Base-by-base conservation (phyloP, 2,797 vertebrate genomes). In the Megaceryle alcyon region DNA sequence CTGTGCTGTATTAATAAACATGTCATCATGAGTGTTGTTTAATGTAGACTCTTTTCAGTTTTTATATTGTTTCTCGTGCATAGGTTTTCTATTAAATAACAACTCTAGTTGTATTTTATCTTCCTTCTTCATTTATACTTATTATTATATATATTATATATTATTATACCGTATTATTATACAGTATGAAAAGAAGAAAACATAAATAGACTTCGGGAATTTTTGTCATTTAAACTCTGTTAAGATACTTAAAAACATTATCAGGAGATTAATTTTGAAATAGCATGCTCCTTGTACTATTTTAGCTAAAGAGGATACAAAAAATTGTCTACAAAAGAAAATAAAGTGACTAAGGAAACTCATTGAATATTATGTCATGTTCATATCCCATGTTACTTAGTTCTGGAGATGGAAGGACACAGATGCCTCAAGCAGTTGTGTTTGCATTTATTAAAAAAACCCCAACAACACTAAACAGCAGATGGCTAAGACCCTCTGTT, bases 361-460 rank as follows among this genome's bases (percentile, higher is more conserved):
- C 59, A 73, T 37, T 75, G 72, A 94, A 77, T 57, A 65, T 78
- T 92, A 79, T 88, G 63, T 91, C 86, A 70, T 77, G 87, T 66
- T 92, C 63, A 94, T 89, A 95, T 51, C 63, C 92, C 35, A 16
- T 81, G 41, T 61, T 82, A 81, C 85, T 97, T 93, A 95, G 96
- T 96, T 90, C 61, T 86, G 46, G 82, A 85, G 68, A 65, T 37
- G 49, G 84, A 93, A 96, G 25, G 90, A 89, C 85, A 85, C 82
- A 95, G 90, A 96, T 96, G 92, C 90, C 82, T 93, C 86, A 86
- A 75, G 87, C 56, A 92, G 64, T 76, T 78, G 71, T 79, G 75
- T 95, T 57, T 61, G 48, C 82, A 83, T 96, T 96, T 98, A 81
- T 92, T 96, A 93, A 91, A 94, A 93, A 94, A 83, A 92, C 84